Percentiles rank a stretch among this genome's conserved stretches.
Conservation (phyloP, 2,797 vertebrate genomes). For the Lutjanus argentimaculatus region DNA sequence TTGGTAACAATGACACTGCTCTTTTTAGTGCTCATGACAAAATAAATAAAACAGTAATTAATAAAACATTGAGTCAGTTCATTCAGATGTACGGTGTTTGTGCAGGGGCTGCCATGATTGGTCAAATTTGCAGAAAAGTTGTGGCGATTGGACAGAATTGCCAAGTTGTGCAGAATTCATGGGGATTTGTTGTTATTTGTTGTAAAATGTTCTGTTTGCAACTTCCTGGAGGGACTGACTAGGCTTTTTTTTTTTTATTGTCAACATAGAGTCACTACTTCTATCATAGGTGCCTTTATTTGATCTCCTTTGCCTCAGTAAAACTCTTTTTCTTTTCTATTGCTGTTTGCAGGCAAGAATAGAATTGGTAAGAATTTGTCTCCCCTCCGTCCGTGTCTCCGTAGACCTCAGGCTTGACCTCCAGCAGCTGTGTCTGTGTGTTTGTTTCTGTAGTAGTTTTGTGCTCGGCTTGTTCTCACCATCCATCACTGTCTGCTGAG, state of each 20-base stretch:
- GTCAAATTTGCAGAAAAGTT: too few relatives aligned
- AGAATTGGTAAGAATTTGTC: conserved; percentile 90
- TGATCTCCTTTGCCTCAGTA: conserved; percentile 52
- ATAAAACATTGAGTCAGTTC: too few relatives aligned
- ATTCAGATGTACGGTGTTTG: too few relatives aligned
- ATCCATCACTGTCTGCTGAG: conserved; percentile 70
- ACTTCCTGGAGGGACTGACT: too few relatives aligned
- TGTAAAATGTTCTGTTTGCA: too few relatives aligned
- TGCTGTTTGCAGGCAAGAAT: conserved; percentile 90
- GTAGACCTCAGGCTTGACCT: conserved; percentile 63
- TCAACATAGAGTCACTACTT: conserved; percentile 13
- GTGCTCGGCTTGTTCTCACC: conserved; percentile 61
- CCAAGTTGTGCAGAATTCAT: too few relatives aligned
- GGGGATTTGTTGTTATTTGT: too few relatives aligned
- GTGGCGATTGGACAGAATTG: too few relatives aligned
- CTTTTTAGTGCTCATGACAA: too few relatives aligned
- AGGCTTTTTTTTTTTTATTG: neutral
- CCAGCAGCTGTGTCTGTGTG: conserved; percentile 64
- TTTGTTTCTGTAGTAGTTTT: conserved; percentile 53
- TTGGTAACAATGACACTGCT: too few relatives aligned
- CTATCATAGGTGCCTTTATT: conserved; percentile 31
- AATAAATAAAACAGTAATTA: too few relatives aligned
- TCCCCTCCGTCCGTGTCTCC: conserved; percentile 52
- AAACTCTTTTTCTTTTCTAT: conserved; percentile 74
- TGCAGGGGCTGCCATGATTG: too few relatives aligned